Conservation (phyloP, 2,113 vertebrate genomes). For the Rana temporaria region DNA sequence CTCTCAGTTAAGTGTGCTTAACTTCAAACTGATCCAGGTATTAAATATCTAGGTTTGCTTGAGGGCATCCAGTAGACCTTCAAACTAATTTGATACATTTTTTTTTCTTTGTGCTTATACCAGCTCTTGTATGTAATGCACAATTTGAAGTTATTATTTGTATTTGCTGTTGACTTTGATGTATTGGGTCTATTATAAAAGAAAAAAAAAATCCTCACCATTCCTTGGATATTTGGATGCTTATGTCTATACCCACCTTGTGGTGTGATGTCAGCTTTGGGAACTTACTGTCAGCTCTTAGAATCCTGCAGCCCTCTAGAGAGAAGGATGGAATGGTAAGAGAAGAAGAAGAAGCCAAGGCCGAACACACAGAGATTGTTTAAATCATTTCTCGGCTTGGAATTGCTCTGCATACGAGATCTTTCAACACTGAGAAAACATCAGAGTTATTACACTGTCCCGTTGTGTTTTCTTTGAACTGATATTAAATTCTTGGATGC, state of each 20-base stretch:
- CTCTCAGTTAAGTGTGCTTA: not conserved
- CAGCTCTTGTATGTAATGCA: constrained; percentile 36
- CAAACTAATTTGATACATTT: not conserved
- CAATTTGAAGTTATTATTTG: constrained; percentile 43
- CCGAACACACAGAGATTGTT: constrained; percentile 21
- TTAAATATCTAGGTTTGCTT: constrained; percentile 10
- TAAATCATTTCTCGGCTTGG: constrained; percentile 28
- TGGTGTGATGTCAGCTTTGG: constrained; percentile 14
- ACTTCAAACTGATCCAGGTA: constrained; percentile 6
- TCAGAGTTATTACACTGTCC: constrained; percentile 19
- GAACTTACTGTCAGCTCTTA: not conserved
- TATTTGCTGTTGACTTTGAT: constrained; percentile 43
- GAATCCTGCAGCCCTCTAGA: constrained; percentile 14
- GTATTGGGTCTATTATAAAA: constrained; percentile 42
- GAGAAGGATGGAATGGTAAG: not conserved
- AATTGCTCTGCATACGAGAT: constrained; percentile 11
- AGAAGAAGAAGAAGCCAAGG: not conserved
- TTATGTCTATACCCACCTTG: not conserved
- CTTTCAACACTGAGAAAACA: constrained; percentile 41
- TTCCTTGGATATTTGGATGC: not conserved
- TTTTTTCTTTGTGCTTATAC: not conserved
- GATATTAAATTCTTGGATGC: not conserved
- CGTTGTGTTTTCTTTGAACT: constrained; percentile 17
- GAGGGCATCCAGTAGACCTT: not conserved
- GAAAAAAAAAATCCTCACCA: not conserved